Evolutionary conservation across 1,140 invertebrate genomes (phyloP).

Genomic region (Leptestheria dahalacensis): DNA sequence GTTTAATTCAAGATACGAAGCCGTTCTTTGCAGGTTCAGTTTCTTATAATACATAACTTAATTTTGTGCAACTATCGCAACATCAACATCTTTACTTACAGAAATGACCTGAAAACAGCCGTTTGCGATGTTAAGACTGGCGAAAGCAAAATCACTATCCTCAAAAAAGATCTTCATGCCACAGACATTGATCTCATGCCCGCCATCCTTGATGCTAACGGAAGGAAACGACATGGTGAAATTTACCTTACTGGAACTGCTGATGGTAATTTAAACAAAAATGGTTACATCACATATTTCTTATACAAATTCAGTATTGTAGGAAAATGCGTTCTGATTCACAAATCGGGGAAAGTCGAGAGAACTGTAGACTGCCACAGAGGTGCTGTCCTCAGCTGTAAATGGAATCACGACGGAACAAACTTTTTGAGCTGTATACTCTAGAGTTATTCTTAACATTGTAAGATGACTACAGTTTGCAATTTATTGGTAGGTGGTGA

Average conservation of each 20-base stretch:
- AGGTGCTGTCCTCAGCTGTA: constrained; percentile 40
- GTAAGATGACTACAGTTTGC: too few relatives aligned
- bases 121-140: not conserved
- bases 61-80: too few relatives aligned
- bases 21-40: not conserved
- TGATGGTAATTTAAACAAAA: constrained; percentile 53
- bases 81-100: not conserved
- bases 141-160: constrained; percentile 46
- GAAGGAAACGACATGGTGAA: constrained; percentile 58
- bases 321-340: constrained; percentile 80
- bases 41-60: too few relatives aligned
- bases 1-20: not conserved
- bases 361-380: constrained; percentile 83
- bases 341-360: constrained; percentile 76
- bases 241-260: constrained; percentile 71
- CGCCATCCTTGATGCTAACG: constrained; percentile 27
- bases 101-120: not conserved
- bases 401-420: constrained; percentile 85
- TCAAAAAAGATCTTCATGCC: constrained; percentile 69
- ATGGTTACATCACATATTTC: not conserved
- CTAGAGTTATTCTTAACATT: constrained; percentile 15
- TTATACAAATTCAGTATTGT: constrained; percentile 15
- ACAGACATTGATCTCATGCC: constrained; percentile 76
- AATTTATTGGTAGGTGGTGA: constrained; percentile 90
- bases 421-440: constrained; percentile 64